Percentiles rank a stretch among this genome's conserved stretches.
Conservation (phyloP, 2,888 invertebrate genomes). For the Daptonema setosum region DNA sequence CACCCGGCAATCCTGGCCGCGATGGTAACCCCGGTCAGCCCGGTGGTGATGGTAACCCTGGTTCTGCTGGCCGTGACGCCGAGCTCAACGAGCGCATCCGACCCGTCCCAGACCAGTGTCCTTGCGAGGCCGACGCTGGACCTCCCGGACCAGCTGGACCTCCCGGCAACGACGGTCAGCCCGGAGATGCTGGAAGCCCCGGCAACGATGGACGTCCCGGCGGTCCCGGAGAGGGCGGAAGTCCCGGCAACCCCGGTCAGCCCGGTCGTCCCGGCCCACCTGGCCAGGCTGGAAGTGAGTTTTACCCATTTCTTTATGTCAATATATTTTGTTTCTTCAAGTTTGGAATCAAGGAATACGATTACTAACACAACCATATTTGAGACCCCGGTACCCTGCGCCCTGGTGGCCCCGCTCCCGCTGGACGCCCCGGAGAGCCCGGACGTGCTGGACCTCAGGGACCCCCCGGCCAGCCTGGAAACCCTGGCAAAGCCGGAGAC, state of each 20-base stretch:
- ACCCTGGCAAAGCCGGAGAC: neutral
- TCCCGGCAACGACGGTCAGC: neutral
- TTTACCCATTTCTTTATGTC: no score
- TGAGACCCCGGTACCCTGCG: neutral
- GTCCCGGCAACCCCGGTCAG: neutral
- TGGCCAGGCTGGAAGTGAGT: no score
- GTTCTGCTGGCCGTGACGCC: neutral
- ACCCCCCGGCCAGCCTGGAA: neutral
- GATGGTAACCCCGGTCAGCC: constrained; percentile 6
- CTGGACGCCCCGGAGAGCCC: constrained; percentile 12
- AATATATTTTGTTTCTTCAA: neutral
- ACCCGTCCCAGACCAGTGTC: constrained; percentile 23
- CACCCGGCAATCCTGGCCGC: constrained; percentile 9
- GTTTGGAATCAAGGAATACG: no score
- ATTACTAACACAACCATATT: no score
- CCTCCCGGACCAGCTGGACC: constrained; percentile 33
- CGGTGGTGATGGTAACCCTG: constrained; percentile 1
- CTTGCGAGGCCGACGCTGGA: constrained; percentile 33
- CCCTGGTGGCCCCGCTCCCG: constrained; percentile 11
- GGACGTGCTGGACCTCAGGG: neutral
- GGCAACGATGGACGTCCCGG: neutral
- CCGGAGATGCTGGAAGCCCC: neutral
- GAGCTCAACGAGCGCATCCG: constrained; percentile 4
- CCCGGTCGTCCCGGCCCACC: neutral
- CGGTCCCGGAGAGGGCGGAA: neutral